Percentiles rank a stretch among this genome's conserved stretches.
Conservation (phyloP, 2,888 invertebrate species). For the Orthosia gracilis region DNA sequence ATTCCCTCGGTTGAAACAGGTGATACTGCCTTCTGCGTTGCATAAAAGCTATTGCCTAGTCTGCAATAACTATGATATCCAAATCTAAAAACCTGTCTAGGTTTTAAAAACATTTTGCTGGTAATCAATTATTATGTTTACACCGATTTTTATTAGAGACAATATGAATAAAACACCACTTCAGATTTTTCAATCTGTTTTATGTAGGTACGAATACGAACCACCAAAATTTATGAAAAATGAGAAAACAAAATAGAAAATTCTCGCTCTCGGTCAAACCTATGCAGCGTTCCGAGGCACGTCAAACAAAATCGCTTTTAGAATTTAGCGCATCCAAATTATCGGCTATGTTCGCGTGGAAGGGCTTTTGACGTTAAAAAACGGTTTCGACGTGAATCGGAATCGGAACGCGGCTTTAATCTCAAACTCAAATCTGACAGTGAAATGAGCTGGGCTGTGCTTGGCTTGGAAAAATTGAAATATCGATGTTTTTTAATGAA, state of each 20-base stretch:
- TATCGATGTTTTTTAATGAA: no score
- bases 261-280: background rate
- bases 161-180: background rate
- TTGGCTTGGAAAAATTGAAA: no score
- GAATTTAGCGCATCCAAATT: no score
- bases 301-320: no score
- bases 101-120: conserved; percentile 55
- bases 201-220: no score
- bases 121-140: background rate
- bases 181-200: background rate
- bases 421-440: no score
- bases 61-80: conserved; percentile 53
- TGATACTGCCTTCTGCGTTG: conserved; percentile 71
- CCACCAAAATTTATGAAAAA: background rate
- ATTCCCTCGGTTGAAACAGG: conserved; percentile 75
- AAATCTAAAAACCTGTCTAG: conserved; percentile 39
- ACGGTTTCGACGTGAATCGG: no score
- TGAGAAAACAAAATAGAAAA: background rate
- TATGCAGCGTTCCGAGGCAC: no score
- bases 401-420: no score
- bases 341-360: no score
- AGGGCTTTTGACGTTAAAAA: no score
- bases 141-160: background rate
- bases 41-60: conserved; percentile 63
- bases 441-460: no score